A percentile compares a stretch with the other conserved stretches of the same genome.
phyloP scores from a whole-genome alignment of 1,140 invertebrate genomes.

The Pseudomyrmex gracilis region DNA sequence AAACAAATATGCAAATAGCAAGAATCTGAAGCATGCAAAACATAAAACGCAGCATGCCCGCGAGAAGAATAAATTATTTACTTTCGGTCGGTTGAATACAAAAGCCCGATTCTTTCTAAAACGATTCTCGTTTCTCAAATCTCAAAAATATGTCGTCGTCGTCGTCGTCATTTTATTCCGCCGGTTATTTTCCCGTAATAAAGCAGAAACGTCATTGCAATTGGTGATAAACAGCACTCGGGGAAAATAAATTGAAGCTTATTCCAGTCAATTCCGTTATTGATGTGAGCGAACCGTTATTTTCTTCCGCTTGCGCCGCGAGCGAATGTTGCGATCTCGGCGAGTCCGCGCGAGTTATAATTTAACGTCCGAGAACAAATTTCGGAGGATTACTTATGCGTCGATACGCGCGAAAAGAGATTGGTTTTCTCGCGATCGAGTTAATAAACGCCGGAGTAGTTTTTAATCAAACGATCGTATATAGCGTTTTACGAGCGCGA shows the following conservation, averaged over 20 bases:
- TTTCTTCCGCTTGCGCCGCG: not conserved
- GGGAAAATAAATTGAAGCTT: conserved; percentile 2
- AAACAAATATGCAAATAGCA: no score
- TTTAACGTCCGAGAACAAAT: no score
- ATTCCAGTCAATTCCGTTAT: conserved; percentile 30
- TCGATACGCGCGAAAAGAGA: no score
- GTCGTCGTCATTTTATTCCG: no score
- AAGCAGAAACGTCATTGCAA: conserved; percentile 32
- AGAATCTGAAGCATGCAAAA: no score
- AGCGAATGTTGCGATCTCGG: not conserved
- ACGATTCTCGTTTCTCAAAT: no score
- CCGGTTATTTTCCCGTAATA: conserved; percentile 31
- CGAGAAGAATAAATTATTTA: conserved; percentile 1
- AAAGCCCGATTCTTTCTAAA: no score
- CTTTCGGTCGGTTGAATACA: no score
- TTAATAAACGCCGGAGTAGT: not conserved
- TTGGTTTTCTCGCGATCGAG: not conserved
- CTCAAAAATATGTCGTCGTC: not conserved
- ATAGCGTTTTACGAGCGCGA: conserved; percentile 21
- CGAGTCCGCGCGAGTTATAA: not conserved
- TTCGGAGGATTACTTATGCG: no score
- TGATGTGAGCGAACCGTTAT: not conserved
- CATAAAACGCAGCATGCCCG: no score
- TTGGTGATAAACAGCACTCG: conserved; percentile 18
- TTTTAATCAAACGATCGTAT: conserved; percentile 37